Base-by-base conservation (phyloP, 2,113 vertebrate genomes). In the Ranitomeya imitator region DNA sequence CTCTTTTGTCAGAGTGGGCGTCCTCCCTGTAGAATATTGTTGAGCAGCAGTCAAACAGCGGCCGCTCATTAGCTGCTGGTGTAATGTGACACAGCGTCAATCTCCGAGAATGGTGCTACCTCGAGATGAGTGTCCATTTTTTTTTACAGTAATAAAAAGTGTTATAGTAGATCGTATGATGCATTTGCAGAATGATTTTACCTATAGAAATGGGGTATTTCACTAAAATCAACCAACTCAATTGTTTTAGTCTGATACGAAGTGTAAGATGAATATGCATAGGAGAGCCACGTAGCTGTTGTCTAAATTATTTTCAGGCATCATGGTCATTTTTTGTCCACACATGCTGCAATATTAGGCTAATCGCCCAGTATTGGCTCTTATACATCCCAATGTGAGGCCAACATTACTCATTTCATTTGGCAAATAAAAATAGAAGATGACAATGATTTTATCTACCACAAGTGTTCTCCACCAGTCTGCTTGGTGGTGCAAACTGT, bases 331-430 rank as follows among this genome's bases (percentile, higher is more conserved):
- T 55, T 55, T 19, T 55, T 55, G 51, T 21, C 52, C 77, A 54
- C 51, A 79, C 77, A 79, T 14, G 6, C 21, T 57, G 12, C 13
- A 23, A 26, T 55, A 79, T 57, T 7, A 57, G 77, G 52, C 77
- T 15, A 14, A 8, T 57, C 57, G 77, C 77, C 51, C 73, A 76
- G 73, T 76, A 52, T 5, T 76, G 37, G 73, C 37, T 76, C 45
- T 21, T 52, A 37, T 21, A 52, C 73, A 21, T 52, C 37, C 18
- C 2, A n/a, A 16, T n/a, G 52, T 57, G 77, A 23, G 19, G 52
- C 77, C 77, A 79, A 13, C 19, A 26, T 79, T 79, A 79, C 51
- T 76, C 73, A 76, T 76, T 74, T 76, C 8, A 51, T 6, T 51
- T 76, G 73, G 19, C 37, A 76, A 76, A 76, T 52, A 51, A 16